A percentile compares a stretch with the other conserved stretches of the same genome.
Conservation (phyloP, 30 jellyfish, hydroid and myxozoan genomes). For the Cassiopea andromeda region DNA sequence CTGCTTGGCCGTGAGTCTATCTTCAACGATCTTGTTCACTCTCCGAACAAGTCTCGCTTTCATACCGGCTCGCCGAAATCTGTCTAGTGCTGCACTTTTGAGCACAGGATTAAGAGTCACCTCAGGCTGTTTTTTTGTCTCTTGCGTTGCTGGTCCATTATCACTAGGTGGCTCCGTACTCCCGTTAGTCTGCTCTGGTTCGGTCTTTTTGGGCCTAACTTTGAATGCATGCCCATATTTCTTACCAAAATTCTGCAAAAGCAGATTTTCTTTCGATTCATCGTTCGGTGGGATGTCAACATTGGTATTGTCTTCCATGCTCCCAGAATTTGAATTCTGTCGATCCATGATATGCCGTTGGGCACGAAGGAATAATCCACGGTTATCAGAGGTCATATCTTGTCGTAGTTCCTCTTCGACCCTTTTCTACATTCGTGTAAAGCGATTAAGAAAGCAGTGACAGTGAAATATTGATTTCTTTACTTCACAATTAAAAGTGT, state of each 20-base stretch:
- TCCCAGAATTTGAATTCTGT: background rate
- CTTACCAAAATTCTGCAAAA: slow-evolving; percentile 34
- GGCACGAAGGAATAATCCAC: slow-evolving; percentile 39
- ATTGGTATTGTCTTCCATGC: background rate
- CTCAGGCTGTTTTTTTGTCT: background rate
- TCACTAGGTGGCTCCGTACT: slow-evolving; percentile 14
- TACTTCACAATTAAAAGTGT: no score
- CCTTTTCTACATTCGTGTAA: no score
- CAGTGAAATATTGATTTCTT: no score
- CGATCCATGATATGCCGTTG: slow-evolving; percentile 47
- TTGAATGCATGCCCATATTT: slow-evolving; percentile 46
- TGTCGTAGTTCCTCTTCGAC: background rate
- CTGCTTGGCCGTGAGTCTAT: slow-evolving; percentile 92
- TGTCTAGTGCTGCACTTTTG: slow-evolving; percentile 79
- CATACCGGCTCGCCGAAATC: slow-evolving; percentile 99
- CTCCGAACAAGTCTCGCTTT: slow-evolving; percentile 97
- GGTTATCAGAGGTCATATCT: slow-evolving; percentile 28
- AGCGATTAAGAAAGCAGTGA: no score
- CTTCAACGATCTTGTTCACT: slow-evolving; percentile 93
- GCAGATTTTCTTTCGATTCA: slow-evolving; percentile 47
- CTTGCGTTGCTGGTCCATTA: background rate
- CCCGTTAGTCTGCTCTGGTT: slow-evolving; percentile 59
- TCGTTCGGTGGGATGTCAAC: slow-evolving; percentile 4
- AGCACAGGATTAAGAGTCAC: slow-evolving; percentile 57
- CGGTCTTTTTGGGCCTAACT: slow-evolving; percentile 28